A percentile compares a stretch with the other conserved stretches of the same genome.
Evolutionary conservation across 2,888 invertebrate genomes (phyloP).

Genomic region (Hecatera dysodea): DNA sequence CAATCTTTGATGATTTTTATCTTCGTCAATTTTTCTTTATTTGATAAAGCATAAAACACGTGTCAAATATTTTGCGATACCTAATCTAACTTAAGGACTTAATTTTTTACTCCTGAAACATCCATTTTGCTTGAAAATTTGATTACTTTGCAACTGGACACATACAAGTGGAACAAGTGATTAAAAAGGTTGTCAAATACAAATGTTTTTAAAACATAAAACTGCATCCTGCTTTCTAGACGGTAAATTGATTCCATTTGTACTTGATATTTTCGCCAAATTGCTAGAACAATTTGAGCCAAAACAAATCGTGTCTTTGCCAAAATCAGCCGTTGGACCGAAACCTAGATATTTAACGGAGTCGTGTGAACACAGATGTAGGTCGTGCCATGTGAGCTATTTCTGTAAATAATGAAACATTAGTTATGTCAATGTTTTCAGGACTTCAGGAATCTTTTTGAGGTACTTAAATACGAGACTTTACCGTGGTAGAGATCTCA

Average conservation of each 20-base stretch:
- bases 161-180: too few relatives aligned
- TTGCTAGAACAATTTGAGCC: slow-evolving; percentile 35
- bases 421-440: slow-evolving; percentile 42
- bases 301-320: slow-evolving; percentile 53
- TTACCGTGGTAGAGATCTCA: too few relatives aligned
- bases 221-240: background rate
- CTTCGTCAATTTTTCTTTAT: too few relatives aligned
- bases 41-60: too few relatives aligned
- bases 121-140: too few relatives aligned
- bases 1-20: too few relatives aligned
- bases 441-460: background rate
- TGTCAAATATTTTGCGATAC: too few relatives aligned
- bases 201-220: background rate
- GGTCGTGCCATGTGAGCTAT: slow-evolving; percentile 28
- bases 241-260: slow-evolving; percentile 11
- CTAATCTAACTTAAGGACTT: too few relatives aligned
- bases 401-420: slow-evolving; percentile 14
- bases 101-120: too few relatives aligned
- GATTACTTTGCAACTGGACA: too few relatives aligned
- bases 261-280: slow-evolving; percentile 29
- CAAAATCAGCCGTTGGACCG: slow-evolving; percentile 56
- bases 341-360: slow-evolving; percentile 19
- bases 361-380: slow-evolving; percentile 23
- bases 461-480: background rate
- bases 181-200: background rate